A percentile compares a stretch with the other conserved stretches of the same genome.
Conservation (phyloP, 1,140 invertebrate genomes). For the Drosophila lowei region DNA sequence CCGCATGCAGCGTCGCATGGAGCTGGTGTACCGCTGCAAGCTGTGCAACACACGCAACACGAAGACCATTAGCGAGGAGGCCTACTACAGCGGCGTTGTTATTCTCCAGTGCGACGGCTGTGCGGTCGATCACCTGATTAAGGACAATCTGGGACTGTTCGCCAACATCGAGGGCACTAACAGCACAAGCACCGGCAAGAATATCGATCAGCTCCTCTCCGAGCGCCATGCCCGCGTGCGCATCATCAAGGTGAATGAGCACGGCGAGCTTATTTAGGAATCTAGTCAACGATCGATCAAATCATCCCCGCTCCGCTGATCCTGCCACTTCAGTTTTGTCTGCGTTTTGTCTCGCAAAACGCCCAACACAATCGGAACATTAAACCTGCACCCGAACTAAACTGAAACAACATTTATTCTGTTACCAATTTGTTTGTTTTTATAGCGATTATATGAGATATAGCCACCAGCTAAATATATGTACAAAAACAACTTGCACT, state of each 20-base stretch:
- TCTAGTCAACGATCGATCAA: conserved; percentile 50
- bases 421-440: neutral
- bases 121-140: conserved; percentile 94
- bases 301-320: conserved; percentile 8
- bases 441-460: neutral
- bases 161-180: conserved; percentile 85
- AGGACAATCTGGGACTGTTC: conserved; percentile 96
- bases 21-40: conserved; percentile 93
- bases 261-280: conserved; percentile 74
- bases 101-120: conserved; percentile 94
- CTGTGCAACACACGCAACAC: conserved; percentile 90
- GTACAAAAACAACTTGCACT: conserved; percentile 2
- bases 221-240: conserved; percentile 88
- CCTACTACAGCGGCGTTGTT: conserved; percentile 93
- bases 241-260: conserved; percentile 80
- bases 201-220: conserved; percentile 92
- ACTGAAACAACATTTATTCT: neutral
- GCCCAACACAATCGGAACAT: conserved; percentile 1
- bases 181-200: conserved; percentile 87
- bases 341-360: no score
- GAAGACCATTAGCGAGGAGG: conserved; percentile 92
- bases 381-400: neutral
- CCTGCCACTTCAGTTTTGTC: neutral
- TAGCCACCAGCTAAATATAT: conserved; percentile 22
- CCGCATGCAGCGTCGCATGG: conserved; percentile 86